Base-by-base conservation (phyloP, 2,888 invertebrate species). In the Chloroclysta siterata region DNA sequence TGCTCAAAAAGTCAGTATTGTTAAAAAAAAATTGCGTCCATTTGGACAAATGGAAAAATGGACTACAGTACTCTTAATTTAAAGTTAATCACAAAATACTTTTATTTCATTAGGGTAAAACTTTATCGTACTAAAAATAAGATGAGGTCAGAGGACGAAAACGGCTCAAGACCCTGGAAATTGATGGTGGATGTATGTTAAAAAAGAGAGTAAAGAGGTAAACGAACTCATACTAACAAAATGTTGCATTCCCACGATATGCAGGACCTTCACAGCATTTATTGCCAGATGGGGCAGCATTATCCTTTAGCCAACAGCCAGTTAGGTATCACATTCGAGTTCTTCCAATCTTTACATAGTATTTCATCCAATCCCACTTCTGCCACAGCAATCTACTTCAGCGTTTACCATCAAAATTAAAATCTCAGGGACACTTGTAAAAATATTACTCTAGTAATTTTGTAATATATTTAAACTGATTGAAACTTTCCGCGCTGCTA, bases 331-430 rank as follows among this genome's bases (percentile, higher is more conserved):
- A 48, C 15, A 28, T 28, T 22, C 33, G 22, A 47, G 46, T 42
- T 13, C 44, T 33, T 41, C 17, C 7, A 44, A 36, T 29, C 28
- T 17, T 60, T 46, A 59, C 33, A 65, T 64, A 0, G 6, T 53
- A 63, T 66, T 69, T 89, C 85, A 89, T 68, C 89, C 89, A 53
- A 90, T 82, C 56, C 89, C 89, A 76, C 84, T 84, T 80, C 81
- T 83, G 65, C 80, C 73, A 39, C 75, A 76, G 48, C 71, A 65
- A 48, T 72, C 66, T 66, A 65, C 72, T 67, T 72, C 73, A 67
- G 60, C 75, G 72, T 72, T 79, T 80, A 75, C 76, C 89, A 89
- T 89, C 76, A 81, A 88, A 79, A 69, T 73, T 70, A 44, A 68
- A 71, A 55, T 62, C 51, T 46, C 48, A 53, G 17, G 51, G 8